Base-by-base conservation (phyloP, 2,888 invertebrate genomes). In the Tenthredo scrophulariae region DNA sequence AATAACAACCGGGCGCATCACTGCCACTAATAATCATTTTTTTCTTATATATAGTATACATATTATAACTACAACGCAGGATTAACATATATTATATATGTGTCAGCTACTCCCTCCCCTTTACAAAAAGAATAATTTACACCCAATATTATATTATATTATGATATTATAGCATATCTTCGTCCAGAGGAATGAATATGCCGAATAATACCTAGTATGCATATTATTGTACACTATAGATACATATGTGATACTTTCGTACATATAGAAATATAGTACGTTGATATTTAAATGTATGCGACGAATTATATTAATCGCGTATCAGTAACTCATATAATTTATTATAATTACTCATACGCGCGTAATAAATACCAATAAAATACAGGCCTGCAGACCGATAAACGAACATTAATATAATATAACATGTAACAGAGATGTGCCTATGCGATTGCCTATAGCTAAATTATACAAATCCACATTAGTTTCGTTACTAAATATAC, bases 1-100 rank as follows among this genome's bases (percentile, higher is more conserved):
- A 77, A 29, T n/a, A n/a, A 26, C 10, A 77, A 58, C 79, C 54
- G 37, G 79, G 79, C 79, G 58, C 54, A n/a, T 79, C 79, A 79
- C 79, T 79, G 79, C 79, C 79, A 46, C 50, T 37, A 70, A 70
- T 33, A 9, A 70, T 70, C 37, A 37, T 70, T 37, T 70, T n/a
- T 29, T 70, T 33, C 37, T 33, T 26, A 18, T 33, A n/a, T n/a
- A 70, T 70, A 15, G 7, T 18, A 29, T 18, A 70, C 13, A 70
- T 70, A 37, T n/a, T 70, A 37, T 70, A n/a, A 15, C 2, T 70
- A 70, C 18, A 37, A 7, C 9, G 9, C 2, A 33, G 33, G 37
- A 70, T 33, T 70, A 33, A 29, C 6, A 37, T 29, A 29, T 29
- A 29, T 29, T 29, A 29, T 29, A 33, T 33, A 33, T 33, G 7